These are phyloP conservation scores for Delichon dasypus DNA, from an alignment of 2,797 vertebrate species.

Conservation along the genomic window DNA sequence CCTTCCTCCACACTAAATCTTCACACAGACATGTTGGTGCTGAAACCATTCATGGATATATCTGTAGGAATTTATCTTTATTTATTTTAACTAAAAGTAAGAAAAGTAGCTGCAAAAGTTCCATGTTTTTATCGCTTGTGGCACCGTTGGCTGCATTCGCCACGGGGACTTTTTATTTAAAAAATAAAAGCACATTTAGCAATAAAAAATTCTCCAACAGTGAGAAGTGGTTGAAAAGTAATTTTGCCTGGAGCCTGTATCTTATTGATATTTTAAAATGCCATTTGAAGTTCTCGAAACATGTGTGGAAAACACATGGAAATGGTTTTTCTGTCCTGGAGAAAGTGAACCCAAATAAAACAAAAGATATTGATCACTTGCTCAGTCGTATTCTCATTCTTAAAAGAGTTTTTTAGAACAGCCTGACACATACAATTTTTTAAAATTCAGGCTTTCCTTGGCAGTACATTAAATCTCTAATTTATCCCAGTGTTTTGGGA, in stretches of 20 bases:
- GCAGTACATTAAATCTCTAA: not conserved
- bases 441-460: not conserved
- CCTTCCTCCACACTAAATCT: not conserved
- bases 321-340: not conserved
- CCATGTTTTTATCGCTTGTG: not conserved
- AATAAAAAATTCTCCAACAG: constrained; percentile 37
- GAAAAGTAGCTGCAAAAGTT: not conserved
- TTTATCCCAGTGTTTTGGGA: not conserved
- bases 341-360: constrained; percentile 15
- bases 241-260: constrained; percentile 63
- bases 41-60: not conserved
- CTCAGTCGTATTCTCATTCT: not conserved
- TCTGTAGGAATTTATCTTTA: not conserved
- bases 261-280: constrained; percentile 76
- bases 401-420: not conserved
- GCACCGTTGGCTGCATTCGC: not conserved
- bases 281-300: constrained; percentile 60
- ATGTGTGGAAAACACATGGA: not conserved
- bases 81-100: not conserved
- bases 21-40: too few relatives aligned
- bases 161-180: not conserved
- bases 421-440: not conserved
- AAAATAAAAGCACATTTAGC: constrained; percentile 40
- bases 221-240: constrained; percentile 41
- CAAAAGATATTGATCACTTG: not conserved